A percentile compares a stretch with the other conserved stretches of the same genome.
These are phyloP conservation scores for Pygoscelis antarcticus DNA, from an alignment of 2,113 vertebrate species.

Conservation along the genomic window DNA sequence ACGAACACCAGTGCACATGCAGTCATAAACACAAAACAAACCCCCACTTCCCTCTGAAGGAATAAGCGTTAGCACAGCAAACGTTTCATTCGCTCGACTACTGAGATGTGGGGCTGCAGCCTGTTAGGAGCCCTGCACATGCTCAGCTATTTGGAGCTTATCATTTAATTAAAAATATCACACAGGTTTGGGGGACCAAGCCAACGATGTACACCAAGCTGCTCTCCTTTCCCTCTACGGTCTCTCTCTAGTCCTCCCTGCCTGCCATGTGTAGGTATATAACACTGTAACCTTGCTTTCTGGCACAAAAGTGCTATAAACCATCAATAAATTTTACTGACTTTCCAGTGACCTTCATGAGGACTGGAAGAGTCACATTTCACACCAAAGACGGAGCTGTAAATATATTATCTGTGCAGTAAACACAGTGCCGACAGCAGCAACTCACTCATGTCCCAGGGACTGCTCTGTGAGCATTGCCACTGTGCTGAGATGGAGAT, in stretches of 20 bases:
- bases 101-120: background rate
- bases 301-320: slow-evolving; percentile 17
- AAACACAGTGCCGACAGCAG: slow-evolving; percentile 59
- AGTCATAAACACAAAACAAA: background rate
- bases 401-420: slow-evolving; percentile 76
- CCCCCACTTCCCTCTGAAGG: background rate
- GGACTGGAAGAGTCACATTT: slow-evolving; percentile 59
- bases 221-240: background rate
- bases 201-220: background rate
- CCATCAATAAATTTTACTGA: slow-evolving; percentile 69
- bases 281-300: slow-evolving; percentile 22
- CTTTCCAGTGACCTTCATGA: slow-evolving; percentile 69
- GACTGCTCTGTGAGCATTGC: background rate
- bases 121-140: background rate
- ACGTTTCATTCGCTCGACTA: background rate
- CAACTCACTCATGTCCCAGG: background rate
- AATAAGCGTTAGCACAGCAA: background rate
- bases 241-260: background rate
- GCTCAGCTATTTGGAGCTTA: slow-evolving; percentile 7
- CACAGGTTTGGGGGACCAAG: background rate
- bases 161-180: slow-evolving; percentile 41
- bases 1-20: background rate
- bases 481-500: slow-evolving; percentile 1
- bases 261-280: background rate
- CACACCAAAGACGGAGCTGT: slow-evolving; percentile 63